phyloP scores from a whole-genome alignment of 2,797 vertebrate genomes.

The Carcharodon carcharias region DNA sequence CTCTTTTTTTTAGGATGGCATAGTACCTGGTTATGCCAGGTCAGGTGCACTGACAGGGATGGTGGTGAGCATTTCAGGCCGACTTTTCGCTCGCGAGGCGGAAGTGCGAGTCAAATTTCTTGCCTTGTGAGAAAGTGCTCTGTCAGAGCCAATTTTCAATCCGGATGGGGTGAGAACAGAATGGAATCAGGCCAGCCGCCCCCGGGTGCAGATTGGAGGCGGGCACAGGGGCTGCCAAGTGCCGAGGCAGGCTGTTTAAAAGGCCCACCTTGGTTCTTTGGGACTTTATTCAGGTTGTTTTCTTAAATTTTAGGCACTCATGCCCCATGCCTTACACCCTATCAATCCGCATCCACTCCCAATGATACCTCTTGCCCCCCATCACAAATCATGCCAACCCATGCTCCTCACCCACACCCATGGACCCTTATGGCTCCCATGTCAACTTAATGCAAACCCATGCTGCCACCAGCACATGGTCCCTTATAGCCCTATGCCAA shows the following conservation, averaged over 20 bases:
- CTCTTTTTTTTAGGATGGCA: conserved; percentile 1
- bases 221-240: background rate
- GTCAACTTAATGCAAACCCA: too few relatives aligned
- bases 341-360: background rate
- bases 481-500: background rate
- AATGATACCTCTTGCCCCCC: background rate
- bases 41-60: background rate
- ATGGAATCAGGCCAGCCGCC: too few relatives aligned
- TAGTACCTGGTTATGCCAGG: background rate
- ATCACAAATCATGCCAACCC: background rate
- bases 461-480: background rate
- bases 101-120: too few relatives aligned
- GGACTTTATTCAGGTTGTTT: background rate
- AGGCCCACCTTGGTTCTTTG: background rate
- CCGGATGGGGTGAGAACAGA: too few relatives aligned
- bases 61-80: background rate
- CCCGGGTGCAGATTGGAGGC: background rate
- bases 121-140: too few relatives aligned
- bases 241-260: background rate
- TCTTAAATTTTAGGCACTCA: background rate
- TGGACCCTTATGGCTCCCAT: background rate
- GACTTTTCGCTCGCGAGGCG: background rate
- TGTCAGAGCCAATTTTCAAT: too few relatives aligned
- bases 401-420: background rate
- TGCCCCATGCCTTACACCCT: background rate